Base-by-base conservation (phyloP, 2,113 vertebrate genomes). In the Sebastes schlegelii region DNA sequence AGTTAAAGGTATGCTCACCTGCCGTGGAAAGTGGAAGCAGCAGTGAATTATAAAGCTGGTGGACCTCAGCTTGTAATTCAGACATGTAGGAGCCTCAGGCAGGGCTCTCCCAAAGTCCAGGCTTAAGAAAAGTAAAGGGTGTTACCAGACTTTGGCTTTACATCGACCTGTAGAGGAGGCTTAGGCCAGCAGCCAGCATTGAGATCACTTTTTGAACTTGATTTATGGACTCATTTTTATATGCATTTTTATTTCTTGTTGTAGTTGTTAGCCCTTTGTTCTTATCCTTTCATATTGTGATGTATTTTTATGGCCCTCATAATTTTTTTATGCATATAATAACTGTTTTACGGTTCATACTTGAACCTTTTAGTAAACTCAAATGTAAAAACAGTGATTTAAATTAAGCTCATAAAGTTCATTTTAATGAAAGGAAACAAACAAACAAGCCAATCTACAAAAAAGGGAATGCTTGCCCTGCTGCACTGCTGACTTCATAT, bases 31-130 rank as follows among this genome's bases (percentile, higher is more conserved):
- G 68, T 26, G 43, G 23, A 23, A 40, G 14, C 45, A 80, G 67
- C 49, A 45, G 71, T 57, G 51, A 26, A 51, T 45, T 62, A n/a
- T 65, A 45, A 84, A 86, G 73, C 71, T 40, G 86, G 43, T 54
- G 40, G 69, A 74, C 68, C 55, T 87, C 45, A 21, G 58, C 65
- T 82, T 71, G 82, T 89, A 51, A 66, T 76, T 85, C 69, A 62
- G 70, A 19, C 71, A 77, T 62, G 79, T 67, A 43, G 67, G 49
- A 70, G 79, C 87, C 73, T 72, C 26, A 2, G 87, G 83, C 86
- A 26, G 65, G 66, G 43, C 83, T 82, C 74, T 61, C 26, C 70
- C 55, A 46, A 77, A 89, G 83, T 84, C 85, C 65, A n/a, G 12
- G 69, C 78, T 90, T 52, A 70, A 67, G 76, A 77, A 12, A 72